phyloP scores from a whole-genome alignment of 2,888 invertebrate species.

The Sarcophaga carnaria region DNA sequence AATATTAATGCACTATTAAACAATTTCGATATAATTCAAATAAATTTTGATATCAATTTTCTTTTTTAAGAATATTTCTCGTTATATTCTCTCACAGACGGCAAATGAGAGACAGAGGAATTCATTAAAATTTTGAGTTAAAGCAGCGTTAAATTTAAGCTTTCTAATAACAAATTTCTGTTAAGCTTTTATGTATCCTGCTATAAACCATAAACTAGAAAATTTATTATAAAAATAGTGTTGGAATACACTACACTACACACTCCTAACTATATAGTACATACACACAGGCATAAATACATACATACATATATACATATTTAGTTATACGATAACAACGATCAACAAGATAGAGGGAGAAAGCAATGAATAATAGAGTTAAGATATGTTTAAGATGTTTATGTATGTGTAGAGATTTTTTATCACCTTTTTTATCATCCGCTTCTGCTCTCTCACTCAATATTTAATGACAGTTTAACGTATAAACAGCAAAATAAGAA shows the following conservation, averaged over 20 bases:
- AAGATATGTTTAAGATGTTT: background rate
- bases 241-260: too few relatives aligned
- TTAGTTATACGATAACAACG: too few relatives aligned
- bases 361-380: background rate
- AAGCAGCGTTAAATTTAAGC: too few relatives aligned
- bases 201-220: slow-evolving; percentile 43
- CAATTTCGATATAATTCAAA: background rate
- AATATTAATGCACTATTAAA: too few relatives aligned
- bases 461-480: slow-evolving; percentile 57
- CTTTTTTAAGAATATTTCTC: background rate
- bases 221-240: background rate
- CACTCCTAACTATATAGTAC: too few relatives aligned
- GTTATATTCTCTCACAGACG: background rate
- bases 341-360: background rate
- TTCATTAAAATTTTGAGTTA: background rate
- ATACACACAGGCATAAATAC: too few relatives aligned
- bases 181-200: slow-evolving; percentile 10
- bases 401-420: slow-evolving; percentile 36
- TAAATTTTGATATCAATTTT: background rate
- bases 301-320: too few relatives aligned
- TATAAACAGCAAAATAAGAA: slow-evolving; percentile 60
- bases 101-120: background rate
- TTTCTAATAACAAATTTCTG: too few relatives aligned
- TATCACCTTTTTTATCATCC: slow-evolving; percentile 50
- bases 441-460: slow-evolving; percentile 3